Conservation (phyloP, 2,888 invertebrate genomes). For the Stenodera caucasica region DNA sequence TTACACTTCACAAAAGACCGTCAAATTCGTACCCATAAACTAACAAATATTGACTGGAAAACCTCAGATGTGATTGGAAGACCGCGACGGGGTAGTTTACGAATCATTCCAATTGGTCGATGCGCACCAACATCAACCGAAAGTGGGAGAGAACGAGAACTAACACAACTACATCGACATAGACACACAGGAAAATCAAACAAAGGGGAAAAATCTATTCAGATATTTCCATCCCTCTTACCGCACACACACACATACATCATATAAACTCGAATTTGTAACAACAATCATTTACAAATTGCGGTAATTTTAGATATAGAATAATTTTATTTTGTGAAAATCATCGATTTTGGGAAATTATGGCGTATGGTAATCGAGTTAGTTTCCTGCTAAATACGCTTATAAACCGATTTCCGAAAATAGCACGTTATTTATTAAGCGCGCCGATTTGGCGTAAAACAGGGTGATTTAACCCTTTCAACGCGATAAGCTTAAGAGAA, state of each 20-base stretch:
- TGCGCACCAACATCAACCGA: constrained; percentile 13
- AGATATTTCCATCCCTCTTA: constrained; percentile 35
- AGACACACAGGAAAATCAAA: constrained; percentile 25
- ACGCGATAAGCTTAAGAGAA: constrained; percentile 28
- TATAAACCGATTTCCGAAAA: neutral
- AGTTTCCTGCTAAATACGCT: too few species aligned
- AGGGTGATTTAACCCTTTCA: constrained; percentile 20
- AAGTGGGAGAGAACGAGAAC: constrained; percentile 23
- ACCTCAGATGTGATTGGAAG: constrained; percentile 55
- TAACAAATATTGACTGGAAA: constrained; percentile 57
- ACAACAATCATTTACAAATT: constrained; percentile 43
- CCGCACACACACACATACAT: too few species aligned
- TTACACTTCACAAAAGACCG: constrained; percentile 48
- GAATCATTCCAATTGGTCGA: constrained; percentile 36
- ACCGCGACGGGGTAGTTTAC: constrained; percentile 48
- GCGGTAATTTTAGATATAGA: constrained; percentile 34
- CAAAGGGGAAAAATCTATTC: constrained; percentile 28
- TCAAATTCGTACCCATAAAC: constrained; percentile 51
- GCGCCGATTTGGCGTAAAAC: constrained; percentile 6
- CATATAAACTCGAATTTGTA: constrained; percentile 36
- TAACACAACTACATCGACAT: constrained; percentile 13
- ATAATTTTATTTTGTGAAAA: too few species aligned
- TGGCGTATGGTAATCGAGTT: too few species aligned
- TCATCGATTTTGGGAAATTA: too few species aligned
- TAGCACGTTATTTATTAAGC: neutral